phyloP scores from a whole-genome alignment of 2,888 invertebrate genomes.

The Lasioglossum calceatum region DNA sequence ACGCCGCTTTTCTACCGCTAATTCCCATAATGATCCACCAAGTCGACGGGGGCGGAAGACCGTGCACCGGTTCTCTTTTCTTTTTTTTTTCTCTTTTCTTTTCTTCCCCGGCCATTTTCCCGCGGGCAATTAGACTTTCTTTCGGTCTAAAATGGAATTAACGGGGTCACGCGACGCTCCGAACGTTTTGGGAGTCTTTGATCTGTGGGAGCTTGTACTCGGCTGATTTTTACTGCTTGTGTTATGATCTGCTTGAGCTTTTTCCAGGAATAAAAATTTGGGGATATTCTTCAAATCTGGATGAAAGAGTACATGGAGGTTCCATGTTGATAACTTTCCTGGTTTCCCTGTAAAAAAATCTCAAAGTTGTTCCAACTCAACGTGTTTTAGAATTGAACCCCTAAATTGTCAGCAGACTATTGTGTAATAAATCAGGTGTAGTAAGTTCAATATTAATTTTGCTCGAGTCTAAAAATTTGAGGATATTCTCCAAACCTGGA shows the following conservation, averaged over 20 bases:
- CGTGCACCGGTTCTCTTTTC: not conserved
- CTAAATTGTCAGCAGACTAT: no score
- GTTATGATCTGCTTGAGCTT: not conserved
- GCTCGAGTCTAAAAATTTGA: no score
- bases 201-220: not conserved
- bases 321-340: no score
- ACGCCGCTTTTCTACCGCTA: slow-evolving; percentile 7
- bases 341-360: no score
- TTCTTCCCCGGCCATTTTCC: not conserved
- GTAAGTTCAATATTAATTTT: no score
- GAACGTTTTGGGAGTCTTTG: not conserved
- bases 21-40: slow-evolving; percentile 42
- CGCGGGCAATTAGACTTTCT: not conserved
- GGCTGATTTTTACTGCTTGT: not conserved
- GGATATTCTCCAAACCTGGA: no score
- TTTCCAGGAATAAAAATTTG: no score
- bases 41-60: slow-evolving; percentile 5
- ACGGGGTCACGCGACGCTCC: not conserved
- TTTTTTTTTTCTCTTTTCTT: not conserved
- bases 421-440: no score
- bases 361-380: no score
- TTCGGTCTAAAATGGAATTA: not conserved
- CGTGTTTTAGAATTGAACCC: no score
- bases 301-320: no score
- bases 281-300: no score